A percentile compares a stretch with the other conserved stretches of the same genome.
Conservation (phyloP, 2,888 invertebrate species). For the Drosophila pseudotalamancana region DNA sequence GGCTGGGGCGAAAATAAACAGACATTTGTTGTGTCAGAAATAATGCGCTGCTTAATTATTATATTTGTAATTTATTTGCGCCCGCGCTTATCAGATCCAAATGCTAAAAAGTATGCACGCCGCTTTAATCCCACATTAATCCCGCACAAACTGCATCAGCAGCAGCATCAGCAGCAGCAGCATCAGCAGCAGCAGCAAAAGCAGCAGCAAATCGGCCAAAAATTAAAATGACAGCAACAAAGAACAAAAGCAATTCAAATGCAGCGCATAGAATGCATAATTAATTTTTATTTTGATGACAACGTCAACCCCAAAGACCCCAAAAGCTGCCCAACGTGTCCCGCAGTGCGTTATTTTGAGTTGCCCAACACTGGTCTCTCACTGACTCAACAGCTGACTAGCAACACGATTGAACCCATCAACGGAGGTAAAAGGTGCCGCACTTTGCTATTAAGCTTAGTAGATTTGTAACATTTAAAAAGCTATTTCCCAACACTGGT, state of each 20-base stretch:
- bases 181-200: slow-evolving; percentile 19
- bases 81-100: slow-evolving; percentile 69
- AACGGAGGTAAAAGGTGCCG: no score
- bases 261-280: slow-evolving; percentile 82
- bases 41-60: slow-evolving; percentile 82
- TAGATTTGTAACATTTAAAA: no score
- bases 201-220: slow-evolving; percentile 55
- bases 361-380: slow-evolving; percentile 8
- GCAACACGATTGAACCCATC: no score
- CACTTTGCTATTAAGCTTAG: no score
- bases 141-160: slow-evolving; percentile 47
- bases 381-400: no score
- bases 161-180: slow-evolving; percentile 33
- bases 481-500: no score
- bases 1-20: slow-evolving; percentile 30
- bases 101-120: slow-evolving; percentile 62
- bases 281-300: slow-evolving; percentile 83
- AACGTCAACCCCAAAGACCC: slow-evolving; percentile 80
- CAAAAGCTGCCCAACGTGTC: slow-evolving; percentile 2
- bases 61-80: slow-evolving; percentile 82
- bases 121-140: slow-evolving; percentile 74
- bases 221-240: slow-evolving; percentile 73
- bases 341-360: slow-evolving; percentile 13
- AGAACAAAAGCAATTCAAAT: slow-evolving; percentile 78
- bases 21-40: slow-evolving; percentile 76